A percentile compares a stretch with the other conserved stretches of the same genome.
Conservation (phyloP, 2,888 invertebrate genomes). For the Platerodrilus igneus region DNA sequence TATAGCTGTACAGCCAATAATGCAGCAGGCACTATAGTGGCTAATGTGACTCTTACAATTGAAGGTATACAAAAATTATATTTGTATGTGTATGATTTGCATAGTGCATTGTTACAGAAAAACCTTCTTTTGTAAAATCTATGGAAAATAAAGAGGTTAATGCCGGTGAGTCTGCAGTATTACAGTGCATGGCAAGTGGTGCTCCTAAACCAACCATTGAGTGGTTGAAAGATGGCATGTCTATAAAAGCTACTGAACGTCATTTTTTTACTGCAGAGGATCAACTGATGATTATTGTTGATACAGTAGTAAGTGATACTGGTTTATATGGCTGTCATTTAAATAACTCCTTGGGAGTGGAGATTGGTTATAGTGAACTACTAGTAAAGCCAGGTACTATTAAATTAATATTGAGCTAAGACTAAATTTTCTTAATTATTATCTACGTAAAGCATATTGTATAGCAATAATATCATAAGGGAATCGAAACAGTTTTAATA, state of each 20-base stretch:
- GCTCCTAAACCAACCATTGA: slow-evolving; percentile 75
- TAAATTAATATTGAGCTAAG: slow-evolving; percentile 3
- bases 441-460: too few species aligned
- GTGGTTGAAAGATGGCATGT: slow-evolving; percentile 82
- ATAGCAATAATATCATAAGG: too few species aligned
- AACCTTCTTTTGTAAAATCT: slow-evolving; percentile 78
- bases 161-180: slow-evolving; percentile 77
- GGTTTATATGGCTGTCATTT: slow-evolving; percentile 89
- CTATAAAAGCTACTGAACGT: slow-evolving; percentile 68
- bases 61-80: slow-evolving; percentile 44
- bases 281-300: slow-evolving; percentile 82
- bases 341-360: slow-evolving; percentile 77
- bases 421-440: too few species aligned
- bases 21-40: slow-evolving; percentile 78
- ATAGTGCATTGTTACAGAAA: slow-evolving; percentile 62
- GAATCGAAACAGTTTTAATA: too few species aligned
- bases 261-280: slow-evolving; percentile 84
- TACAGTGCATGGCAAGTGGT: slow-evolving; percentile 84
- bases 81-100: neutral
- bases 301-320: slow-evolving; percentile 70
- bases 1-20: slow-evolving; percentile 93
- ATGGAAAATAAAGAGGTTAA: slow-evolving; percentile 81
- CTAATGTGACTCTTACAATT: slow-evolving; percentile 83
- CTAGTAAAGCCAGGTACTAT: slow-evolving; percentile 61
- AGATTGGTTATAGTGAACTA: slow-evolving; percentile 66